These are phyloP conservation scores for Bombus soroeensis DNA, from an alignment of 1,140 invertebrate genomes.

Conservation along the genomic window DNA sequence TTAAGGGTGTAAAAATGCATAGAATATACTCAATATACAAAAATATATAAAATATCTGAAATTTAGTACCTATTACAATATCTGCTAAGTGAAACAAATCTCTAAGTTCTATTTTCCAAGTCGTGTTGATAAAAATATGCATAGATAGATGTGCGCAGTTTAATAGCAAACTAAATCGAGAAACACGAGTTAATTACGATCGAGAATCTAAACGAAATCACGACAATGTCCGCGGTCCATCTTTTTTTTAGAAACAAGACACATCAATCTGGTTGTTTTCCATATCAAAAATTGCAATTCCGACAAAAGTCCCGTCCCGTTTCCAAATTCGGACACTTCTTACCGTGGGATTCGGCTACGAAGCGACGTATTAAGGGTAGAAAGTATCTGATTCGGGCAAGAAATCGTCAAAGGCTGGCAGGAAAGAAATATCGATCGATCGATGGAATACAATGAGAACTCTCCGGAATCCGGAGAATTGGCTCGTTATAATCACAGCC, in stretches of 20 bases:
- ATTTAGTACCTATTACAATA: too few species aligned
- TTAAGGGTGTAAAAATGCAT: too few species aligned
- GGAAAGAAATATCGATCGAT: constrained; percentile 22
- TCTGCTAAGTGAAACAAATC: too few species aligned
- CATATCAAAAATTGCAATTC: accelerated
- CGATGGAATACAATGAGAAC: constrained; percentile 10
- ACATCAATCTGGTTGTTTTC: background rate
- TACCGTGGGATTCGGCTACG: background rate
- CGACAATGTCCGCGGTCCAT: background rate
- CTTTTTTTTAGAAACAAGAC: background rate
- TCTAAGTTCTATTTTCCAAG: too few species aligned
- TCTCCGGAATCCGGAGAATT: background rate
- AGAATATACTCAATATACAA: too few species aligned
- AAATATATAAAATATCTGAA: too few species aligned
- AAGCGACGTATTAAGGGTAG: constrained; percentile 2
- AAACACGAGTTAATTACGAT: background rate
- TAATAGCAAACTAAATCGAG: too few species aligned
- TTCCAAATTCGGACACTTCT: too few species aligned
- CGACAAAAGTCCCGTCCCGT: background rate
- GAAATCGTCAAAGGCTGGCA: background rate
- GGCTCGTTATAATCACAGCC: constrained; percentile 42
- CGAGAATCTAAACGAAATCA: background rate
- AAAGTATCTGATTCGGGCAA: constrained; percentile 3
- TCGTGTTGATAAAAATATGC: too few species aligned
- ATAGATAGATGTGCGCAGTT: too few species aligned